These are phyloP conservation scores for Caenorhabditis virilis DNA, from an alignment of 2,888 invertebrate genomes.

Conservation along the genomic window DNA sequence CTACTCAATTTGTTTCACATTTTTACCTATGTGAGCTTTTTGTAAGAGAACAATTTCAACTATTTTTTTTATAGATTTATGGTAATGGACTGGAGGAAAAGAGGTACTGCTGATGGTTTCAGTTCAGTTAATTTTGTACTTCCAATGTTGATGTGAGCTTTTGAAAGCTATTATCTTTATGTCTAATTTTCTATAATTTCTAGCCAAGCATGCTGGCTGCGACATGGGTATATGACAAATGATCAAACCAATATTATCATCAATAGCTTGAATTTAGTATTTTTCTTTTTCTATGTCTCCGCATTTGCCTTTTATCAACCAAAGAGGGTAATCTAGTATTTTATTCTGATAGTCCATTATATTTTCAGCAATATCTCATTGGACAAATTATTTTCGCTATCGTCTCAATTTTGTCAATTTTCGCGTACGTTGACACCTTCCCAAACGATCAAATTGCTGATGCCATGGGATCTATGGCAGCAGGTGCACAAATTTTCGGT, in stretches of 20 bases:
- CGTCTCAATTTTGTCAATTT: conserved; percentile 46
- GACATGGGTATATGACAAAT: conserved; percentile 60
- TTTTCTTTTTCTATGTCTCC: conserved; percentile 55
- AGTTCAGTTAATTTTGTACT: conserved; percentile 65
- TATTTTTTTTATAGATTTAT: conserved; percentile 27
- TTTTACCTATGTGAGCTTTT: conserved; percentile 58
- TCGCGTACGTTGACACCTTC: conserved; percentile 53
- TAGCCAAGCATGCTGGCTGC: conserved; percentile 63
- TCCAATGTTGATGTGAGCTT: conserved; percentile 59
- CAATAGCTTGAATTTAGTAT: conserved; percentile 56
- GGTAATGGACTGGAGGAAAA: conserved; percentile 56
- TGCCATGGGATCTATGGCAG: conserved; percentile 63
- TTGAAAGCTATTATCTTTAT: background rate
- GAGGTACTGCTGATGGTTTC: conserved; percentile 67
- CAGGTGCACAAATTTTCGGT: conserved; percentile 61
- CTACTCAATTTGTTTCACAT: conserved; percentile 64
- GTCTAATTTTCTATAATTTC: conserved; percentile 16
- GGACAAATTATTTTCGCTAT: conserved; percentile 50
- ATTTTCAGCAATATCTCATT: conserved; percentile 59
- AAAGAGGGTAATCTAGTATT: conserved; percentile 49
- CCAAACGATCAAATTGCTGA: conserved; percentile 26
- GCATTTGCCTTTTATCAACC: conserved; percentile 65
- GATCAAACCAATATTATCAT: conserved; percentile 58
- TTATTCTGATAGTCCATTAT: background rate
- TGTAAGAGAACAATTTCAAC: background rate